Evolutionary conservation across 2,113 vertebrate species (phyloP), one percentile per base, ranked within the genome.

Genomic region (Cyprinodon variegatus): DNA sequence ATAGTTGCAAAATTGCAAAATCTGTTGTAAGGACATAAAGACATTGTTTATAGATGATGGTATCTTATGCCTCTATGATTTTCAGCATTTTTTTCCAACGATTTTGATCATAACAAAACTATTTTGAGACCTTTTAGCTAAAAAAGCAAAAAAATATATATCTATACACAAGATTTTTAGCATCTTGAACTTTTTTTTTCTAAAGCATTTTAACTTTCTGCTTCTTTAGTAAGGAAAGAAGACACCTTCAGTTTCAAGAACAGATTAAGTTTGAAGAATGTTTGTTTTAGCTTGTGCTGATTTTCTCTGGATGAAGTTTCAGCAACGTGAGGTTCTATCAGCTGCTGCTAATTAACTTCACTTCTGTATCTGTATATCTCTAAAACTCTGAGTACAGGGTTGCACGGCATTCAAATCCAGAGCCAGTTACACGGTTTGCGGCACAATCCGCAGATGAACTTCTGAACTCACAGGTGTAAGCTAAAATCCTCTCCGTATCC

Each of bases 391-490:
- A 50, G 37, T 39, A 14, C 20, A 20, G 29, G 45, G 38, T 37
- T 38, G 9, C 15, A 53, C 13, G 1, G 46, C 15, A 29, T 50
- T 13, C 13, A 22, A 38, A 11, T 29, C 43, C 68, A 3, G 57
- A 46, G 72, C 65, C 69, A 65, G 63, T 76, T 50, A 0, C 68
- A 73, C 66, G 37, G 3, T 40, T 22, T 15, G 29, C 43, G 43
- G 45, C 46, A 63, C 73, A 53, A 65, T 36, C 76, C 81, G 11
- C 75, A 62, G 0, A 11, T 70, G 80, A 88, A 88, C 90, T 86
- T 48, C 61, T 88, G 88, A 91, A 84, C 90, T 88, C n/a, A 45
- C 83, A 72, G 65, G 72, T 78, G 65, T 41, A 3, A 77, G 80
- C 86, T 82, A 82, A 65, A 83, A 40, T 62, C 76, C 20, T 1